These are phyloP conservation scores for Oryzias sinensis DNA, from an alignment of 2,797 vertebrate genomes.

Conservation along the genomic window DNA sequence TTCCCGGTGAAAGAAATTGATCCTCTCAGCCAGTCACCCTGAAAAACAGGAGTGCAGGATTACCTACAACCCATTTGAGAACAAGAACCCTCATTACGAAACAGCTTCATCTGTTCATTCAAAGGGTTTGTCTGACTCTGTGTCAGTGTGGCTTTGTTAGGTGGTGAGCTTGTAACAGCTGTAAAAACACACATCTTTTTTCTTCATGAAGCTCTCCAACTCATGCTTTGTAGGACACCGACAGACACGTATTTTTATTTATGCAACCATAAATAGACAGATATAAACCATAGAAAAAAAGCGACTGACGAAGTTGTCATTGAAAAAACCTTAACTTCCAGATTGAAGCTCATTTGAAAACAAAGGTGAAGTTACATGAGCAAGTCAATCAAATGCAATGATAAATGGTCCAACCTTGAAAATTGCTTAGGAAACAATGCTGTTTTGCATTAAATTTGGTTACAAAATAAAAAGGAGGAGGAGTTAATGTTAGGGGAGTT, in stretches of 20 bases:
- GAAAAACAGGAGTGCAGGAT: conserved; percentile 28
- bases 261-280: too few species aligned
- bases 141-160: conserved; percentile 30
- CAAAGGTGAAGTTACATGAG: too few species aligned
- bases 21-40: conserved; percentile 22
- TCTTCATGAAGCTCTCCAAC: conserved; percentile 41
- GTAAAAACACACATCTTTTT: conserved; percentile 67
- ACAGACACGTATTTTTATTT: background rate
- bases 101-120: conserved; percentile 12
- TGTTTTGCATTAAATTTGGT: too few species aligned
- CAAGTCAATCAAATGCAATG: too few species aligned
- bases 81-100: conserved; percentile 23
- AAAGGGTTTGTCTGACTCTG: conserved; percentile 29
- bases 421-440: too few species aligned
- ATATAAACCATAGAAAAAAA: too few species aligned
- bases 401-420: too few species aligned
- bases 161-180: conserved; percentile 60
- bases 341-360: too few species aligned
- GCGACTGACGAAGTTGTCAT: too few species aligned
- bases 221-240: conserved; percentile 2
- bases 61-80: conserved; percentile 13
- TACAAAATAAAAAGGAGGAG: too few species aligned
- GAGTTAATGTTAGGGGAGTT: too few species aligned
- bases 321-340: too few species aligned
- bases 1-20: conserved; percentile 34